Evolutionary conservation across 2,797 vertebrate genomes (phyloP).

Genomic region (Lacerta viridis): DNA sequence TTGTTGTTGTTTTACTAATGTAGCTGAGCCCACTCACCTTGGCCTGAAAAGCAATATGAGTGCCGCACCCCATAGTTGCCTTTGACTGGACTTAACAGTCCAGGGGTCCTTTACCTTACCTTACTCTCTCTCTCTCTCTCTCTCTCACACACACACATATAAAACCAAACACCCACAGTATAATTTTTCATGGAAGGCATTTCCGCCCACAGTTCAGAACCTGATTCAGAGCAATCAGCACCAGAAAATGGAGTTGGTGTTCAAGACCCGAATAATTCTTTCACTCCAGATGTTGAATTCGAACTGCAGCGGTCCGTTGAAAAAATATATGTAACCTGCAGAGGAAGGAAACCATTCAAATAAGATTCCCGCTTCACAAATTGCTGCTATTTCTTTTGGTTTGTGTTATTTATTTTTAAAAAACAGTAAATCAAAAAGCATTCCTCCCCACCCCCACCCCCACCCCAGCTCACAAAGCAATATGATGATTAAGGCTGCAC

Average conservation of each 20-base stretch:
- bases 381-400: neutral
- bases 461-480: neutral
- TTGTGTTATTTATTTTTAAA: neutral
- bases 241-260: constrained; percentile 90
- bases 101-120: too few species aligned
- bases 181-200: constrained; percentile 33
- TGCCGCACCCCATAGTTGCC: too few species aligned
- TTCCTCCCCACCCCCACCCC: neutral
- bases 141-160: neutral
- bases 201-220: constrained; percentile 62
- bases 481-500: constrained; percentile 19
- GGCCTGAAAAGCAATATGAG: too few species aligned
- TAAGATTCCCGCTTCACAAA: neutral
- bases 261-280: constrained; percentile 87
- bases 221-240: constrained; percentile 81
- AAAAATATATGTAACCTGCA: constrained; percentile 92
- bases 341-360: constrained; percentile 46
- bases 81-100: too few species aligned
- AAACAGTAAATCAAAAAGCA: too few species aligned
- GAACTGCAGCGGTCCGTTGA: constrained; percentile 87
- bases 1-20: too few species aligned
- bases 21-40: too few species aligned
- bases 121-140: too few species aligned
- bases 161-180: constrained; percentile 20
- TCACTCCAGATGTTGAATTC: constrained; percentile 90